phyloP scores from a whole-genome alignment of 1,140 invertebrate species.

The Anthonomus grandis region DNA sequence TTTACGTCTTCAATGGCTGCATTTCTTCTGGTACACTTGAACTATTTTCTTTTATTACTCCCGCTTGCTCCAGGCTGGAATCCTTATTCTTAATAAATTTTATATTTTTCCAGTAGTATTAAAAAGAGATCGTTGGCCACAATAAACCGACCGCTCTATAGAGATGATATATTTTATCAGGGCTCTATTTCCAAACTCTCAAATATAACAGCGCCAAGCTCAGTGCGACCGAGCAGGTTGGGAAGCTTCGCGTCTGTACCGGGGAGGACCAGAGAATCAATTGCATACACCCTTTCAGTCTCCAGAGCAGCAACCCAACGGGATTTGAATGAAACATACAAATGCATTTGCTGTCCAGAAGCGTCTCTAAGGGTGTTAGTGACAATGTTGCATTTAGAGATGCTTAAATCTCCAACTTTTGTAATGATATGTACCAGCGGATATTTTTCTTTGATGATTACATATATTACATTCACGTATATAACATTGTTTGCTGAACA shows the following conservation, averaged over 20 bases:
- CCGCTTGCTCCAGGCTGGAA: not conserved
- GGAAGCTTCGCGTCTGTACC: not conserved
- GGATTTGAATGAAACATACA: constrained; percentile 63
- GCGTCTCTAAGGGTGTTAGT: constrained; percentile 67
- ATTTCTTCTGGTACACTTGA: too few species aligned
- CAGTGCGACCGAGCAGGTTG: not conserved
- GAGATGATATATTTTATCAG: constrained; percentile 87
- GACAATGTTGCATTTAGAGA: constrained; percentile 79
- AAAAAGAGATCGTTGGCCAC: constrained; percentile 7
- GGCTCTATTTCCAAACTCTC: constrained; percentile 73
- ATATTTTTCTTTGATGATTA: constrained; percentile 86
- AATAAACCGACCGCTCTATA: constrained; percentile 66
- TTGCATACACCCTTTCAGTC: constrained; percentile 71
- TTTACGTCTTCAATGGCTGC: too few species aligned
- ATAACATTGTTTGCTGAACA: constrained; percentile 58
- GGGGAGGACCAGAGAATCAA: constrained; percentile 15
- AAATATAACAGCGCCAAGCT: constrained; percentile 56
- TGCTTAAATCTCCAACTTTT: constrained; percentile 85
- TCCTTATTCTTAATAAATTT: too few species aligned
- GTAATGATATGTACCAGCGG: constrained; percentile 80
- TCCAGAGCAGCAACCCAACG: constrained; percentile 72
- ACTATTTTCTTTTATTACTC: too few species aligned
- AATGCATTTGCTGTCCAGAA: constrained; percentile 69
- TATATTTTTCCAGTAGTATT: too few species aligned
- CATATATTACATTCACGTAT: constrained; percentile 91